Base-by-base conservation (phyloP, 2,113 vertebrate species). In the Mormyrus iriodes region DNA sequence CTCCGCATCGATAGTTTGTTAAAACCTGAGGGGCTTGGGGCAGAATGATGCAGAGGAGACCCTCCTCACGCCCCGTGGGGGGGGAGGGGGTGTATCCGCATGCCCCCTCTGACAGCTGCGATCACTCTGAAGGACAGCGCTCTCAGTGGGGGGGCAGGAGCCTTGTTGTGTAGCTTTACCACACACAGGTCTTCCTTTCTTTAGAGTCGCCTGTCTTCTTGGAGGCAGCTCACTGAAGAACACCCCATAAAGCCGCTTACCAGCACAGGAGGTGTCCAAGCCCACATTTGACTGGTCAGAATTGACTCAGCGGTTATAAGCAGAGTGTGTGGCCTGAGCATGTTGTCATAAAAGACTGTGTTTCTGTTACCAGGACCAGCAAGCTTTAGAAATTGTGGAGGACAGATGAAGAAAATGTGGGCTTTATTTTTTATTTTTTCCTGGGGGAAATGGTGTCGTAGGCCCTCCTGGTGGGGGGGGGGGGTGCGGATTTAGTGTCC, bases 1-100 rank as follows among this genome's bases (percentile, higher is more conserved):
- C 39, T 48, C 93, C 92, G 94, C 94, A 96, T 96, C 95, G 94
- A 96, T 96, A 95, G 93, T 94, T 88, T 95, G 94, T 95, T 96
- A 95, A 95, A 95, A 95, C 93, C 93, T 90, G 92, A 90, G 85
- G 89, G 91, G 89, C 79, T 93, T 93, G 92, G 90, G 51, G 90
- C 93, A 94, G 92, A 93, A 95, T 95, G 89, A 92, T 91, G 93
- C 92, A 91, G 89, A 91, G 86, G 65, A 87, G 89, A 90, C 91
- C 90, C 92, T 89, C 90, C 92, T 89, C 86, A 58, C 89, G 89
- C 88, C 90, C 92, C 89, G 90, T 92, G 87, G 82, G 88, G 90
- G 31, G 52, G 31, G 55, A n/a, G 89, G 91, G 93, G 91, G 92
- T 93, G 92, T 95, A 91, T 95, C 92, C 91, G 88, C 90, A 91